A percentile compares a stretch with the other conserved stretches of the same genome.
phyloP scores from a whole-genome alignment of 2,113 vertebrate species.

The Octodon degus region DNA sequence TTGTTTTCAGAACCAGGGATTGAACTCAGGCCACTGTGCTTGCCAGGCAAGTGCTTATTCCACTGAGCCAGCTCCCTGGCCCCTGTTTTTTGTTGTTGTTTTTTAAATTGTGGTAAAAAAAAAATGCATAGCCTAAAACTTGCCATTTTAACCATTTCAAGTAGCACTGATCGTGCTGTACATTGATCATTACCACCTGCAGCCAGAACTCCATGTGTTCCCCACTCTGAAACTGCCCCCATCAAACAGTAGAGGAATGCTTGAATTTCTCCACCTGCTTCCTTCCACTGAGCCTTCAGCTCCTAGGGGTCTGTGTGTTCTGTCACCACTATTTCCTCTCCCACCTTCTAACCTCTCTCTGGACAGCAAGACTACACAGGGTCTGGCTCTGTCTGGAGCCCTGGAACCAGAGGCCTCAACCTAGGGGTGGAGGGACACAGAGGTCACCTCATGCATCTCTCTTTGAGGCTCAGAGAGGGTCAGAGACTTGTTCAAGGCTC shows the following conservation, averaged over 20 bases:
- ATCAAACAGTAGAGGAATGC: fast-evolving
- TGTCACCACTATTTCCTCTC: neutral
- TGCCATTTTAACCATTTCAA: neutral
- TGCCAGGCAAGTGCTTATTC: too few relatives aligned
- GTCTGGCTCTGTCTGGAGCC: neutral
- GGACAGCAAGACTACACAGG: neutral
- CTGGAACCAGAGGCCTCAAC: neutral
- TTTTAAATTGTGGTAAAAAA: neutral
- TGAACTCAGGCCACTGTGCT: too few relatives aligned
- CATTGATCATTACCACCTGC: neutral
- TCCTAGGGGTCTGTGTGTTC: neutral
- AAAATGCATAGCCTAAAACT: neutral
- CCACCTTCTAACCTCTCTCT: too few relatives aligned
- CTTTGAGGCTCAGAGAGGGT: neutral
- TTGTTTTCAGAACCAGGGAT: too few relatives aligned
- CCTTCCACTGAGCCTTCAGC: neutral
- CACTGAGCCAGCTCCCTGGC: too few relatives aligned
- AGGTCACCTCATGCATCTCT: neutral
- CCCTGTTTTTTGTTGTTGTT: too few relatives aligned
- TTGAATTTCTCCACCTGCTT: neutral
- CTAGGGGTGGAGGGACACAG: neutral
- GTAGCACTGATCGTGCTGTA: neutral
- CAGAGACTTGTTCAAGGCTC: neutral
- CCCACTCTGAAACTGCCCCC: neutral
- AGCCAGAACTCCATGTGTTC: neutral